These are phyloP conservation scores for Clinocottus analis DNA, from an alignment of 2,113 vertebrate genomes.

Conservation along the genomic window DNA sequence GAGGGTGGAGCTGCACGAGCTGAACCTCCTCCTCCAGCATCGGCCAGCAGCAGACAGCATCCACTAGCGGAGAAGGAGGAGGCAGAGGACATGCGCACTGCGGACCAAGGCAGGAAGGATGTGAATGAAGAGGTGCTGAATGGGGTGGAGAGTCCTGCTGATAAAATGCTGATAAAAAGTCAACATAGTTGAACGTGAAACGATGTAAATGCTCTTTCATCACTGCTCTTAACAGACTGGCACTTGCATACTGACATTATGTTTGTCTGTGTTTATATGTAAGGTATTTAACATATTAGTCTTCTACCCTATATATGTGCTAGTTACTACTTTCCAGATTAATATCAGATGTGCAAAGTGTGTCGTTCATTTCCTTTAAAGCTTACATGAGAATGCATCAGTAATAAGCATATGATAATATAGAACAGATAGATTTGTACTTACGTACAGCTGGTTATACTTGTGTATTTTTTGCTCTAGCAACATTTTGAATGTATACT, in stretches of 20 bases:
- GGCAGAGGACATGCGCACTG: constrained; percentile 64
- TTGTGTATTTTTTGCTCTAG: neutral
- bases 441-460: neutral
- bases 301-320: neutral
- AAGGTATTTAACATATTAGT: neutral
- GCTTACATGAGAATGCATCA: neutral
- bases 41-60: constrained; percentile 26
- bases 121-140: constrained; percentile 13
- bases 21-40: constrained; percentile 51
- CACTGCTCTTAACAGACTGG: neutral
- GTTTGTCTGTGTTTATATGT: neutral
- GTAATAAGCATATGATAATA: neutral
- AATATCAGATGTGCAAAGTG: neutral
- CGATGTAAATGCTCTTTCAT: too few relatives aligned
- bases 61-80: constrained; percentile 37
- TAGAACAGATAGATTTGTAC: neutral
- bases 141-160: neutral
- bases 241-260: neutral
- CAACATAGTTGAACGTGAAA: neutral
- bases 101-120: neutral
- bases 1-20: constrained; percentile 65
- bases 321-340: neutral
- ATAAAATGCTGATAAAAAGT: neutral
- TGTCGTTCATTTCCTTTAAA: neutral
- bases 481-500: neutral